phyloP scores from a whole-genome alignment of 2,113 vertebrate species.

The Phyllopteryx taeniolatus region DNA sequence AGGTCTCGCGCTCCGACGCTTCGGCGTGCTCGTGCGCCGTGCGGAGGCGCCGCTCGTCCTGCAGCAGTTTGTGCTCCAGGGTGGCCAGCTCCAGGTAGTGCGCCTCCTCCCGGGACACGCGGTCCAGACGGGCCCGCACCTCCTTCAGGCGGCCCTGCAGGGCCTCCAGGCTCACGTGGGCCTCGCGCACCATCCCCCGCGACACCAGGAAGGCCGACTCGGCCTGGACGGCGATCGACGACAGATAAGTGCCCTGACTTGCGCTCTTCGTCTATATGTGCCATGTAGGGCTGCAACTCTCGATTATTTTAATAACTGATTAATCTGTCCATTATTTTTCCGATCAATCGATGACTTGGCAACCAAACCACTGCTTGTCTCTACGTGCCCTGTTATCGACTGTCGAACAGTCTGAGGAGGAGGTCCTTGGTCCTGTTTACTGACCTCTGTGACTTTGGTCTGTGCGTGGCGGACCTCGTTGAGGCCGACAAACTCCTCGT shows the following conservation, averaged over 20 bases:
- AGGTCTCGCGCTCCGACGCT: constrained; percentile 85
- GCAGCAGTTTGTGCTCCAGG: constrained; percentile 88
- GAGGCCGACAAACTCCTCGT: constrained; percentile 93
- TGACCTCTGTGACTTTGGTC: constrained; percentile 89
- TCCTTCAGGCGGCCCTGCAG: constrained; percentile 87
- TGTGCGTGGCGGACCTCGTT: constrained; percentile 89
- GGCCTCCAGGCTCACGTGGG: constrained; percentile 80
- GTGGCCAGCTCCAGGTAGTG: constrained; percentile 94
- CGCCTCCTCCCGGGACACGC: constrained; percentile 88
- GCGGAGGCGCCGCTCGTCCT: constrained; percentile 91
- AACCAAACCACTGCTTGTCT: no score
- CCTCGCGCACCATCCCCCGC: constrained; percentile 87
- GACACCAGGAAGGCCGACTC: constrained; percentile 93
- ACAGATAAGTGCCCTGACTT: not conserved
- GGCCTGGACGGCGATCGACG: constrained; percentile 69
- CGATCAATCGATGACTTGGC: no score
- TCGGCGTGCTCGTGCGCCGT: constrained; percentile 77
- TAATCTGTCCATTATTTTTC: no score
- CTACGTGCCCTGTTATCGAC: no score
- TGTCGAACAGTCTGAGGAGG: not conserved
- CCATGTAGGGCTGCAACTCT: no score
- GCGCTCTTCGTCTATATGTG: no score
- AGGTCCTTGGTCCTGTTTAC: not conserved
- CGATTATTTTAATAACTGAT: no score
- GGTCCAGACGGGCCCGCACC: constrained; percentile 87